Evolutionary conservation across 2,113 vertebrate species (phyloP).

Genomic region (Python bivittatus): DNA sequence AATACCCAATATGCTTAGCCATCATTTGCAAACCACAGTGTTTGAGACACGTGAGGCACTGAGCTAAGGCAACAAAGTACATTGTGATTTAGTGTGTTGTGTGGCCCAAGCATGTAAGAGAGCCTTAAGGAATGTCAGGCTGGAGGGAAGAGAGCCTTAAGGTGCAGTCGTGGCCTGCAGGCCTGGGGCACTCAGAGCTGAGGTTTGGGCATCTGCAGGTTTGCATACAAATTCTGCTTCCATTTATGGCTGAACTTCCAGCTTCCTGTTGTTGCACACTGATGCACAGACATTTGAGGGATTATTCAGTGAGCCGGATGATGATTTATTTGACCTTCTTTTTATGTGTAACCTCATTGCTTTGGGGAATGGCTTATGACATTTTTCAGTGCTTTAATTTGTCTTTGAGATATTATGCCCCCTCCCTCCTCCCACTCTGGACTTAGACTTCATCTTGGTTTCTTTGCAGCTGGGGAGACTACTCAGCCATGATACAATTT

Average conservation of each 20-base stretch:
- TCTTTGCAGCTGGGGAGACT: background rate
- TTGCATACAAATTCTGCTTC: background rate
- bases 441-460: background rate
- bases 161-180: background rate
- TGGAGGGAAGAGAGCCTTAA: background rate
- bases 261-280: background rate
- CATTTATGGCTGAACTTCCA: slow-evolving; percentile 13
- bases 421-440: background rate
- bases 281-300: background rate
- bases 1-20: background rate
- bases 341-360: background rate
- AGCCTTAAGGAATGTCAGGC: background rate
- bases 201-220: background rate
- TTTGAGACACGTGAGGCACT: background rate
- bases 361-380: background rate
- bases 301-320: background rate
- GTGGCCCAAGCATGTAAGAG: background rate
- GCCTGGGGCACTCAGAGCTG: background rate
- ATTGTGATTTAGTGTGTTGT: background rate
- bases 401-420: background rate
- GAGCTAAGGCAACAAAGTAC: background rate
- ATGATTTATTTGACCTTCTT: background rate
- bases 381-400: background rate
- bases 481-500: background rate
- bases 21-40: background rate